Evolutionary conservation across 2,113 vertebrate genomes (phyloP).

Genomic region (Pollachius pollachius): DNA sequence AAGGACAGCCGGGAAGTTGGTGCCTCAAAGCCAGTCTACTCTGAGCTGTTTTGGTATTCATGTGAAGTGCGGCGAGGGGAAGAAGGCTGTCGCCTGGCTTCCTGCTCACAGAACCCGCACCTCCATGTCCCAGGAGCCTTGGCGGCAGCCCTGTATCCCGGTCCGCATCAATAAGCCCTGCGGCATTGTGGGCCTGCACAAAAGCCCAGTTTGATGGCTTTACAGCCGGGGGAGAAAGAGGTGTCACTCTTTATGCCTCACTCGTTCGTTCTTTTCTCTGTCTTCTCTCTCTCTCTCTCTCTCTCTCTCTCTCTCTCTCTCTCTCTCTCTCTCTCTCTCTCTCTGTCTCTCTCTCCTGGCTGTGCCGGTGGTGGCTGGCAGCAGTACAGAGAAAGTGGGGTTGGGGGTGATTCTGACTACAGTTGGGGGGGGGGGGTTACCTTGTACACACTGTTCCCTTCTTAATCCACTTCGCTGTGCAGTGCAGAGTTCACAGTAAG

Average conservation of each 20-base stretch:
- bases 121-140: constrained; percentile 25
- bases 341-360: no score
- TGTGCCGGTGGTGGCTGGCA: no score
- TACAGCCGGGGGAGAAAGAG: constrained; percentile 46
- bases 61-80: neutral
- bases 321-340: no score
- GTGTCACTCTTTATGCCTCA: constrained; percentile 62
- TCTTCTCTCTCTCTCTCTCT: neutral
- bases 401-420: no score
- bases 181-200: constrained; percentile 58
- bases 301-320: no score
- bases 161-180: constrained; percentile 55
- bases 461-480: no score
- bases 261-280: constrained; percentile 39
- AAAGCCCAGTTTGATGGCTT: constrained; percentile 46
- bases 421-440: neutral
- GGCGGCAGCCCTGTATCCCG: constrained; percentile 42
- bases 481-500: no score
- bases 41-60: constrained; percentile 59
- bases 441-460: no score
- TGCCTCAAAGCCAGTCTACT: constrained; percentile 53
- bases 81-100: constrained; percentile 40
- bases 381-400: no score
- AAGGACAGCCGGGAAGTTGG: constrained; percentile 30
- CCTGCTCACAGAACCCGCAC: constrained; percentile 43